Evolutionary conservation across 2,888 invertebrate genomes (phyloP), one percentile per base, ranked within the genome.

Genomic region (Lasioglossum leucozonium): DNA sequence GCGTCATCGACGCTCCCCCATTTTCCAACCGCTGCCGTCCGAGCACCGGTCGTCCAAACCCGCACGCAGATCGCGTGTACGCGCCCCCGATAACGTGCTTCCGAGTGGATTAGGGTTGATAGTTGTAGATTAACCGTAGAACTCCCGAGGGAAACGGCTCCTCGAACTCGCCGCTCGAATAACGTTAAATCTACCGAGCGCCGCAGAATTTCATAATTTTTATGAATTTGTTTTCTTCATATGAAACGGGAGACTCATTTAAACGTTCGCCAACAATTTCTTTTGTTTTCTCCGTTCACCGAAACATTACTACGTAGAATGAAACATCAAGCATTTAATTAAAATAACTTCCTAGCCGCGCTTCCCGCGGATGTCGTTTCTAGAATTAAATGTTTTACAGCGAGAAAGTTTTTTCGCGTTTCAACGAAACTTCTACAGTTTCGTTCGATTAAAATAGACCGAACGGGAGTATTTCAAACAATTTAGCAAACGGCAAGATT

Each of bases 1-100:
- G 77, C 75, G 69, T 77, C 81, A 77, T 34, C 81, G 79, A 13
- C 71, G 72, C 72, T 72, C 77, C 65, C 67, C 76, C 78, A 77
- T 82, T 81, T 78, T 67, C 78, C 42, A 37, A 79, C 73, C 30
- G 55, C 40, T 65, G 76, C 40, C 30, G 81, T 69, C 37, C 67
- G 75, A 16, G 42, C 44, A 69, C 62, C 37, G 26, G 42, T n/a
- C n/a, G 22, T 10, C 34, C 4, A 77, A 18, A 72, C 40, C 40
- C 72, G 30, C 76, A 47, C 65, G 76, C 65, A 16, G 34, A 44
- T 30, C 72, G 40, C 16, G 72, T 72, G 42, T 44, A 42, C 34
- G 42, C 78, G 83, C 18, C 18, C 40, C 78, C 10, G 34, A 13
- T 34, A 22, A 16, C 71, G 80, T 34, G 62, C 44, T 40, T 69